phyloP scores from a whole-genome alignment of 2,113 vertebrate genomes.

The Machaerirhynchus nigripectus region DNA sequence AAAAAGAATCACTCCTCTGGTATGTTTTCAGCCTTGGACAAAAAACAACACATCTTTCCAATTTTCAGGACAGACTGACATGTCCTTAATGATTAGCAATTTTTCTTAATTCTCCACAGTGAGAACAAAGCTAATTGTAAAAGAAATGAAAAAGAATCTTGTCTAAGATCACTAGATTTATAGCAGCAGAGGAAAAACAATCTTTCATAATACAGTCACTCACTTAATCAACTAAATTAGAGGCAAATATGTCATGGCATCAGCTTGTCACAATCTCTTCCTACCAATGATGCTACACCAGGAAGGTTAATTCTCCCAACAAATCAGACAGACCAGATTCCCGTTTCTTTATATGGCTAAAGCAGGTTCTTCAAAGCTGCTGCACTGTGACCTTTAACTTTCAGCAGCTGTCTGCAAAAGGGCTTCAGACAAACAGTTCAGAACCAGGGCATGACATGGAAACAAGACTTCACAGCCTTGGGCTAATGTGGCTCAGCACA shows the following conservation, averaged over 20 bases:
- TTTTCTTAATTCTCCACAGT: constrained; percentile 32
- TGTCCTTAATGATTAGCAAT: neutral
- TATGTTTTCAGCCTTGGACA: constrained; percentile 16
- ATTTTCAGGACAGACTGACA: constrained; percentile 11
- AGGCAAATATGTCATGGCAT: neutral
- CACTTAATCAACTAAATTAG: neutral
- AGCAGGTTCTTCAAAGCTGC: constrained; percentile 33
- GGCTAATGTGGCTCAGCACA: constrained; percentile 39
- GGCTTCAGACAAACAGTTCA: constrained; percentile 60
- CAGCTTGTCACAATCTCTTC: neutral
- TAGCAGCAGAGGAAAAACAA: neutral
- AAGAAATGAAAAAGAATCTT: neutral
- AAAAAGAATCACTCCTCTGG: neutral
- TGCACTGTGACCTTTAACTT: constrained; percentile 47
- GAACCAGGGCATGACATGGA: constrained; percentile 56
- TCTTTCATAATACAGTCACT: neutral
- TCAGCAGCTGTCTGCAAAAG: constrained; percentile 46
- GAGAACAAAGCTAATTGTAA: neutral
- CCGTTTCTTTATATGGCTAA: neutral
- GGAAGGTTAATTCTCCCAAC: neutral
- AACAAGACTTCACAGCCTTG: constrained; percentile 58
- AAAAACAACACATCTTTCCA: neutral
- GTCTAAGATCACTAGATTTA: neutral
- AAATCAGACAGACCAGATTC: neutral
- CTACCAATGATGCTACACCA: neutral